phyloP scores from a whole-genome alignment of 1,140 invertebrate species.

The Sitophilus oryzae region DNA sequence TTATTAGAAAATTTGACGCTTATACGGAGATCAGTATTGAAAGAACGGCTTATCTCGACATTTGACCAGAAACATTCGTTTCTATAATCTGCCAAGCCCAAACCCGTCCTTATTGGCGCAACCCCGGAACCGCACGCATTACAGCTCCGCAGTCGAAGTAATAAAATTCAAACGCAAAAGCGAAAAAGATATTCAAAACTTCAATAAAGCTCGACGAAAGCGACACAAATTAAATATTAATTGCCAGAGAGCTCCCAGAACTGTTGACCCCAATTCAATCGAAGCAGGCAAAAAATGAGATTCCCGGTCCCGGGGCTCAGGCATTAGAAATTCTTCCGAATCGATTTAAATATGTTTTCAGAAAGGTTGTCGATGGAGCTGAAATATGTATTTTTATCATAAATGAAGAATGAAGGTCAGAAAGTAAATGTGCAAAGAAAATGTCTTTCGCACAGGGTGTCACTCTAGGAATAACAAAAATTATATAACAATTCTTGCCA shows the following conservation, averaged over 20 bases:
- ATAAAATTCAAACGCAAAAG: not conserved
- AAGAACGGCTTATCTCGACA: not conserved
- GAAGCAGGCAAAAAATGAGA: not conserved
- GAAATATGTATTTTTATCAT: not conserved
- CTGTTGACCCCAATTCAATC: not conserved
- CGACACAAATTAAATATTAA: constrained; percentile 1
- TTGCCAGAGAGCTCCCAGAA: not conserved
- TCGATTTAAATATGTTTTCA: not conserved
- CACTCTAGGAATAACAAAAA: too few species aligned
- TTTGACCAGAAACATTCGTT: not conserved
- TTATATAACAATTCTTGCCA: too few species aligned
- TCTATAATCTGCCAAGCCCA: not conserved
- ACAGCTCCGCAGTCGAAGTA: not conserved
- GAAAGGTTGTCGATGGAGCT: not conserved
- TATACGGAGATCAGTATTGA: not conserved
- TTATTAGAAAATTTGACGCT: too few species aligned
- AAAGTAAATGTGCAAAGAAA: too few species aligned
- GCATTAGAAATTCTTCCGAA: not conserved
- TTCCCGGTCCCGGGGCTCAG: not conserved
- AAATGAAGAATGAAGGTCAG: too few species aligned
- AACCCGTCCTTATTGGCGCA: not conserved
- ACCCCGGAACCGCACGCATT: not conserved
- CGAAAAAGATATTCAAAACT: constrained; percentile 6
- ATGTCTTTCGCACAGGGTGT: too few species aligned
- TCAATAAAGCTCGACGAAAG: not conserved